Percentiles rank a stretch among this genome's conserved stretches.
Conservation (phyloP, 2,113 vertebrate species). For the Meles meles region DNA sequence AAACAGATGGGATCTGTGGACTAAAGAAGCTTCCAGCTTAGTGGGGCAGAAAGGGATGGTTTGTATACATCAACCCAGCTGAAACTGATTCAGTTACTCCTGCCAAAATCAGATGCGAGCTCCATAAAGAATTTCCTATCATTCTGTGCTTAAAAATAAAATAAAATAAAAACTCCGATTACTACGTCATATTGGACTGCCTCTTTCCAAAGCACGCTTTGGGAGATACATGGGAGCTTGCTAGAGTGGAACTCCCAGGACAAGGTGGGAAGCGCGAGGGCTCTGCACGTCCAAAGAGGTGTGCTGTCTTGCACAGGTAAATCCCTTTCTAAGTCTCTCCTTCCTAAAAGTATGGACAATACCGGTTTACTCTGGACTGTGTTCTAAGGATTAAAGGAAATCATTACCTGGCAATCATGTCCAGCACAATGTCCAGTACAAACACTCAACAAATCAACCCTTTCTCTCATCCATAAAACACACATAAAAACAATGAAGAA, state of each 20-base stretch:
- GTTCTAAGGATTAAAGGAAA: background rate
- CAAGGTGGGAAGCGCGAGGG: background rate
- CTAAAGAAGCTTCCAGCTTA: background rate
- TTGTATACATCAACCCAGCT: background rate
- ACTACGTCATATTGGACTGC: background rate
- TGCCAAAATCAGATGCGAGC: constrained; percentile 15
- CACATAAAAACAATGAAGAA: background rate
- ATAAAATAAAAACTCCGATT: background rate
- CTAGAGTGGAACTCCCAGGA: background rate
- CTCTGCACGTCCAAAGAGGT: background rate
- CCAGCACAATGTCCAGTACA: background rate
- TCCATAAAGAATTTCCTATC: background rate
- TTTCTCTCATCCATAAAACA: background rate
- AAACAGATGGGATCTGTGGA: background rate
- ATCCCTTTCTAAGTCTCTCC: background rate
- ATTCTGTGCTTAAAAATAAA: background rate
- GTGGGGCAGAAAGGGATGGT: background rate
- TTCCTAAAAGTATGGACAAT: background rate
- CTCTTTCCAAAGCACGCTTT: background rate
- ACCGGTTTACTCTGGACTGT: background rate
- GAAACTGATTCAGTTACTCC: background rate
- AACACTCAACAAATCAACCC: background rate
- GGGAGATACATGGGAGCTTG: background rate
- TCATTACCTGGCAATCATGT: background rate
- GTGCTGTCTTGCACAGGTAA: too few relatives aligned